A percentile compares a stretch with the other conserved stretches of the same genome.
These are phyloP conservation scores for Polyodon spathula DNA, from an alignment of 2,113 vertebrate species.

Conservation along the genomic window DNA sequence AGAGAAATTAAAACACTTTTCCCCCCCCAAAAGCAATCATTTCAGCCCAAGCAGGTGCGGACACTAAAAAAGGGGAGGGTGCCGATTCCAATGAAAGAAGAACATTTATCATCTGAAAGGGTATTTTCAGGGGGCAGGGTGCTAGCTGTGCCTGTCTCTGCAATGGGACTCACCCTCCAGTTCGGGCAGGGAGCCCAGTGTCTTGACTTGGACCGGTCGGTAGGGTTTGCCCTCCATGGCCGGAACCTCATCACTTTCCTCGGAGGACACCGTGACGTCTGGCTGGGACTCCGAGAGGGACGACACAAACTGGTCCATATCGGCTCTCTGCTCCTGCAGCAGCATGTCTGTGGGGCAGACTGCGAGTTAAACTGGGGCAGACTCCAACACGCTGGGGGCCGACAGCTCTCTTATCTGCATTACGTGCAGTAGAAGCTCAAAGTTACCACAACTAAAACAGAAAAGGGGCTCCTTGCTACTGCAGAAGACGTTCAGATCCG, in stretches of 20 bases:
- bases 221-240: slow-evolving; percentile 69
- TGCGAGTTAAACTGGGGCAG: background rate
- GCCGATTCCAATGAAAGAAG: no score
- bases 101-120: no score
- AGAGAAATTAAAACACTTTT: slow-evolving; percentile 50
- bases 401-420: no score
- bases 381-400: background rate
- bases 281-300: slow-evolving; percentile 84
- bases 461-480: no score
- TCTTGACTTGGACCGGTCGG: slow-evolving; percentile 80
- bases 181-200: slow-evolving; percentile 72
- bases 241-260: slow-evolving; percentile 77
- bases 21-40: slow-evolving; percentile 26
- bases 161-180: slow-evolving; percentile 83
- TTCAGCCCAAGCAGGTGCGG: no score
- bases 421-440: no score
- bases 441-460: no score
- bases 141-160: no score
- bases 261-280: slow-evolving; percentile 79
- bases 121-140: no score
- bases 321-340: slow-evolving; percentile 84
- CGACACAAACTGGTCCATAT: slow-evolving; percentile 90
- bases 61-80: no score
- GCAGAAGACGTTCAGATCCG: no score
- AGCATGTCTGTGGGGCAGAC: slow-evolving; percentile 70